Evolutionary conservation across 1,140 invertebrate species (phyloP).

Genomic region (Plectrocnemia conspersa): DNA sequence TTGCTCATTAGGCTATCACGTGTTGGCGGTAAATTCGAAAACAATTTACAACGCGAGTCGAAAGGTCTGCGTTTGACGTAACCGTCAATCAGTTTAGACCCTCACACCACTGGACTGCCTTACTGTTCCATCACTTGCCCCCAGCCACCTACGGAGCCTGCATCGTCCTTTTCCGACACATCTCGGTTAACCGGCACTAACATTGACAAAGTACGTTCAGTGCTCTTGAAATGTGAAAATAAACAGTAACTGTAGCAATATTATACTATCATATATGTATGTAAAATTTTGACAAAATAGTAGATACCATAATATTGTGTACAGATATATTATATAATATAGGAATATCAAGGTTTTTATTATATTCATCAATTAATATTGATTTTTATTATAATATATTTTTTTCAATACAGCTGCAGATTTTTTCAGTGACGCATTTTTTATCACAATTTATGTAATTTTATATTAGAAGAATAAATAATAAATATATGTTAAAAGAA

Average conservation of each 20-base stretch:
- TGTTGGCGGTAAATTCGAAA: too few species aligned
- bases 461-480: background rate
- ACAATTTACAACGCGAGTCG: background rate
- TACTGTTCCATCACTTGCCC: too few species aligned
- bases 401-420: background rate
- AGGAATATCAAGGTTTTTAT: too few species aligned
- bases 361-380: too few species aligned
- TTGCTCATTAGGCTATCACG: too few species aligned
- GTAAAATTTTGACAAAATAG: too few species aligned
- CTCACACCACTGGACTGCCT: conserved; percentile 7
- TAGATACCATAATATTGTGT: too few species aligned
- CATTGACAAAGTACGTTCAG: background rate
- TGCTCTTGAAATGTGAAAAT: background rate
- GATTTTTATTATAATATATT: too few species aligned
- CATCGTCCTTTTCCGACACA: background rate
- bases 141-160: background rate
- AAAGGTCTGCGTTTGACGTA: conserved; percentile 9
- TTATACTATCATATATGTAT: background rate
- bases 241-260: background rate
- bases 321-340: too few species aligned
- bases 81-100: conserved; percentile 6
- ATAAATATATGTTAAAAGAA: conserved; percentile 7
- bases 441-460: background rate
- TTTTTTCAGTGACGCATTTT: background rate
- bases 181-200: background rate